These are phyloP conservation scores for Pheosia gnoma DNA, from an alignment of 2,888 invertebrate species.

Conservation along the genomic window DNA sequence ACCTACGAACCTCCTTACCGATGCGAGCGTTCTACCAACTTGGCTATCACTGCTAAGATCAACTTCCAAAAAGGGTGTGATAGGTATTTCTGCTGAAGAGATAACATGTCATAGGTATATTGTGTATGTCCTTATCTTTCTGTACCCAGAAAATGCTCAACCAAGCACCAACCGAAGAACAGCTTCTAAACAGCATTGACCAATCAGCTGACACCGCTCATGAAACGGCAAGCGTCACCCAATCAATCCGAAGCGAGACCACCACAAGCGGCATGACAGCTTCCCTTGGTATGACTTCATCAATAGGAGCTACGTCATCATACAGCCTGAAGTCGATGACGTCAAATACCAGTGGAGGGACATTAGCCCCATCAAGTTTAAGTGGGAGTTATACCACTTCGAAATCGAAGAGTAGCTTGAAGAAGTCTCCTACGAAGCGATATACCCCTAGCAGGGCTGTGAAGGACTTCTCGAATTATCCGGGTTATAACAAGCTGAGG, in stretches of 20 bases:
- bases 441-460: conserved; percentile 63
- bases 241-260: conserved; percentile 63
- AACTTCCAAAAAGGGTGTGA: no score
- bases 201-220: conserved; percentile 58
- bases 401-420: conserved; percentile 74
- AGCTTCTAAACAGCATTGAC: conserved; percentile 61
- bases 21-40: no score
- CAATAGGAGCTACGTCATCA: conserved; percentile 71
- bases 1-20: no score
- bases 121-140: no score
- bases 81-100: no score
- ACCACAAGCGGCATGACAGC: conserved; percentile 66
- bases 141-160: conserved; percentile 72
- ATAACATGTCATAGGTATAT: no score
- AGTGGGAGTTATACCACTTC: conserved; percentile 73
- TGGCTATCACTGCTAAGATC: no score
- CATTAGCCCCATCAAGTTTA: conserved; percentile 71
- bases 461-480: conserved; percentile 66
- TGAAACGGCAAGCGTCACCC: conserved; percentile 68
- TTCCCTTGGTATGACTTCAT: conserved; percentile 70
- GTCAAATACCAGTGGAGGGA: conserved; percentile 67
- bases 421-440: conserved; percentile 72
- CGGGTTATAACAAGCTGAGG: conserved; percentile 77
- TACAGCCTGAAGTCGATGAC: conserved; percentile 73
- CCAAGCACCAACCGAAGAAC: conserved; percentile 76